These are phyloP conservation scores for Flexamia atlantica DNA, from an alignment of 2,888 invertebrate genomes.

Conservation along the genomic window DNA sequence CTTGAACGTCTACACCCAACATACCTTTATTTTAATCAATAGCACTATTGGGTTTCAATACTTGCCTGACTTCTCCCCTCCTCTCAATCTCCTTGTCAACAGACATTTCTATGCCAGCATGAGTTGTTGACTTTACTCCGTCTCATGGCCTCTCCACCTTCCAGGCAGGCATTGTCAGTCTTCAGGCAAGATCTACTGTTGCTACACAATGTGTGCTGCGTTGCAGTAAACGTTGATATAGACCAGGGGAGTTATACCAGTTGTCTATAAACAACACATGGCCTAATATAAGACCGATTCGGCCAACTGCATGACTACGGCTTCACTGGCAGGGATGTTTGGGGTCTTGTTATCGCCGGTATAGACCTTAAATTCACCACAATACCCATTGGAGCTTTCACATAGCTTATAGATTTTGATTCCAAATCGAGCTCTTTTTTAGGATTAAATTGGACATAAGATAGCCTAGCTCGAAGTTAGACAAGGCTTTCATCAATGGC, in stretches of 20 bases:
- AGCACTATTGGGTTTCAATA: too few species aligned
- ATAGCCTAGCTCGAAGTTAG: constrained; percentile 16
- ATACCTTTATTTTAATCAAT: too few species aligned
- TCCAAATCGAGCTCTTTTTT: constrained; percentile 15
- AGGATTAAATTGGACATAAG: constrained; percentile 28
- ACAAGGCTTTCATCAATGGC: constrained; percentile 38
- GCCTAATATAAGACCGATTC: not conserved
- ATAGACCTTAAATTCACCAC: constrained; percentile 4
- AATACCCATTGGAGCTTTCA: constrained; percentile 16
- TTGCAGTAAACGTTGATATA: too few species aligned
- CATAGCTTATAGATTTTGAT: constrained; percentile 35
- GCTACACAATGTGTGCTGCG: too few species aligned
- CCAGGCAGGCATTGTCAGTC: too few species aligned
- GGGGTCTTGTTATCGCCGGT: not conserved
- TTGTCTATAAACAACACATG: not conserved
- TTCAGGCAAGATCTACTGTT: too few species aligned
- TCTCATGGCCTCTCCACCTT: too few species aligned
- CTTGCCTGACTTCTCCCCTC: too few species aligned
- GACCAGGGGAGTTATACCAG: constrained; percentile 8
- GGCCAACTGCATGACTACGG: not conserved
- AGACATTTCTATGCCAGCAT: too few species aligned
- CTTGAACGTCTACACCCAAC: too few species aligned
- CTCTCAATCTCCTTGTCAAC: too few species aligned
- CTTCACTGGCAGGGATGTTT: not conserved
- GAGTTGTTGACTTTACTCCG: too few species aligned